phyloP scores from a whole-genome alignment of 2,113 vertebrate species.

The Etheostoma cragini region DNA sequence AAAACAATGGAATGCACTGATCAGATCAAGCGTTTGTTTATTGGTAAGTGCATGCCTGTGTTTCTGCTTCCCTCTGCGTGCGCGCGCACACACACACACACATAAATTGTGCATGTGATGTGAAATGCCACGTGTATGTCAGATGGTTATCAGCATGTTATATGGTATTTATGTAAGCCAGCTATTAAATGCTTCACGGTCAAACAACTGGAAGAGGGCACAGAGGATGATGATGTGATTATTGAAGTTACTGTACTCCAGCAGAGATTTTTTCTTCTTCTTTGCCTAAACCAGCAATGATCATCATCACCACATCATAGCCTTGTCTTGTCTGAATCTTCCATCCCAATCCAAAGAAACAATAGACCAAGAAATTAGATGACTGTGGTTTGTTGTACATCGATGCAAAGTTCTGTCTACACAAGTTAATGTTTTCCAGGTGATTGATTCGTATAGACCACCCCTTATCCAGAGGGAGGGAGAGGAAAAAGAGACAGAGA shows the following conservation, averaged over 20 bases:
- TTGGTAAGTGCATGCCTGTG: not conserved
- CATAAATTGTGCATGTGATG: conserved; percentile 35
- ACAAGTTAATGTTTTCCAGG: conserved; percentile 55
- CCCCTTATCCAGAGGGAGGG: conserved; percentile 25
- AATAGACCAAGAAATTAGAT: conserved; percentile 12
- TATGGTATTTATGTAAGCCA: conserved; percentile 34
- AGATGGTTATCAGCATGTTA: conserved; percentile 32
- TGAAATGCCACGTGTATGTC: conserved; percentile 39
- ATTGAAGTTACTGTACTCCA: not conserved
- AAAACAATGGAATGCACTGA: not conserved
- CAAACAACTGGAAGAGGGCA: not conserved
- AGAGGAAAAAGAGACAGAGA: conserved; percentile 24
- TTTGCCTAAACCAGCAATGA: not conserved
- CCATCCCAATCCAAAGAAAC: not conserved
- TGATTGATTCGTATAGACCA: conserved; percentile 53
- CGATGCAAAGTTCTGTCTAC: conserved; percentile 37
- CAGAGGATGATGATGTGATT: not conserved
- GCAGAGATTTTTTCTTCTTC: not conserved
- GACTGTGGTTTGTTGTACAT: conserved; percentile 35
- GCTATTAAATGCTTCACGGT: conserved; percentile 21
- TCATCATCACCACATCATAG: not conserved
- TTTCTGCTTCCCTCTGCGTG: not conserved
- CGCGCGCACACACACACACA: not conserved
- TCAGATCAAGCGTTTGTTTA: not conserved
- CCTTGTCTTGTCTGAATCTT: conserved; percentile 1